Evolutionary conservation across 92 coral and sea anemone genomes (phyloP), one percentile per base, ranked within the genome.

Genomic region (Umimayanthus chanpuru): DNA sequence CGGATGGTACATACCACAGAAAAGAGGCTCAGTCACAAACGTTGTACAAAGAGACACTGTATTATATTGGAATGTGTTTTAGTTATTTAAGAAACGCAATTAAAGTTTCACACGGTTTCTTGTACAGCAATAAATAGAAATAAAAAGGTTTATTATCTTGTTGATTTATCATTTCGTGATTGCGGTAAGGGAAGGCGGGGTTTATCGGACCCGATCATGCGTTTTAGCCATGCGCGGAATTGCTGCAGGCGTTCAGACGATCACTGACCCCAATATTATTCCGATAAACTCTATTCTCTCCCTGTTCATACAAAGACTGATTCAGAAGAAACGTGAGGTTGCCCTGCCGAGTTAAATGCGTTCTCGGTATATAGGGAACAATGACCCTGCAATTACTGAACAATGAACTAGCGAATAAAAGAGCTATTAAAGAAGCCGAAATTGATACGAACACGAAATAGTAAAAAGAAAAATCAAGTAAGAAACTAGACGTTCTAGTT

Each of bases 101-200:
- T 12, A 32, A 80, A 6, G n/a, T 56, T 80, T 49, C 80, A 21
- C 30, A 76, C 44, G 53, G 80, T 76, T 53, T 40, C 4, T 32
- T 18, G 25, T 53, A 55, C 56, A 18, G 84, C 72, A 56, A 80
- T 56, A 80, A 80, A 80, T 80, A 41, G 71, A 55, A 56, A 26
- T 38, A 21, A 80, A 32, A 79, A 47, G 50, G 64, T 23, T 78
- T 39, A n/a, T 78, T 47, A 78, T 78, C 82, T 47, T 15, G 82
- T 47, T 78, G 82, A 78, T 78, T 78, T 78, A 78, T 80, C 70
- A 53, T 80, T 80, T 55, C 70, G 44, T 53, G 28, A 50, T 49
- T 23, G 14, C 53, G 65, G 39, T 21, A 20, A 53, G 15, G 26
- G 55, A 77, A 79, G 82, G 82, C n/a, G 67, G 65, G 72, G 71